phyloP scores from a whole-genome alignment of 1,140 invertebrate genomes.

The Chironomus tepperi region DNA sequence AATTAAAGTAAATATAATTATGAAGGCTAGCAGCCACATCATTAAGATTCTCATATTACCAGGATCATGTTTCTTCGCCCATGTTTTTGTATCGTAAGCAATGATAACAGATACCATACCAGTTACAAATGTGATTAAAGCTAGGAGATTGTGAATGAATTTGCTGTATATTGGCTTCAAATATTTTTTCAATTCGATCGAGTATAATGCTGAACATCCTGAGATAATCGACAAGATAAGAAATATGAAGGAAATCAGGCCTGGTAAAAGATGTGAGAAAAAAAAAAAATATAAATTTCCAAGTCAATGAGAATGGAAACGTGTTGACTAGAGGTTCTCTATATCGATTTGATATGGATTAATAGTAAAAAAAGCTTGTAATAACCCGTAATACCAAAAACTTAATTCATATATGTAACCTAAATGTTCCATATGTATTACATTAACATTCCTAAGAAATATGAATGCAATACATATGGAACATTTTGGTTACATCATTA shows the following conservation, averaged over 20 bases:
- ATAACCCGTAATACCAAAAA: no score
- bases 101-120: constrained; percentile 35
- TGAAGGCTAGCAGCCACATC: not conserved
- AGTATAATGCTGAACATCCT: constrained; percentile 34
- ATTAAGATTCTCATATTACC: not conserved
- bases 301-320: constrained; percentile 4
- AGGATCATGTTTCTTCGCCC: not conserved
- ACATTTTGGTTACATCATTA: no score
- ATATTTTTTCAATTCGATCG: constrained; percentile 31
- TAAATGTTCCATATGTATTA: no score
- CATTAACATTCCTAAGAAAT: no score
- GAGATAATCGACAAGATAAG: constrained; percentile 33
- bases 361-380: no score
- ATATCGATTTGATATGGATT: no score
- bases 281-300: not conserved
- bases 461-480: no score
- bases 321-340: no score
- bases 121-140: constrained; percentile 33
- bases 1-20: not conserved
- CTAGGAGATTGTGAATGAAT: constrained; percentile 35
- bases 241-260: constrained; percentile 33
- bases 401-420: no score
- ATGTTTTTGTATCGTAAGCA: constrained; percentile 32
- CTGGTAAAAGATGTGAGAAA: constrained; percentile 28
- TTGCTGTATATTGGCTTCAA: constrained; percentile 35